Conservation (phyloP, 2,113 vertebrate species). For the human (Homo sapiens) region GRCh38 chr5:178438001-178438500, state of each 20-base stretch:
- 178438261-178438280: conserved; percentile 53
- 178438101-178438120: background rate
- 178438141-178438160: background rate
- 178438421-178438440: conserved; percentile 8
- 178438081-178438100: background rate
- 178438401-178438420: conserved; percentile 66
- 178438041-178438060: background rate
- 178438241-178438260: conserved; percentile 23
- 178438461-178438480: background rate
- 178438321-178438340: conserved; percentile 53
- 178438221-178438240: background rate
- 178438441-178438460: background rate
- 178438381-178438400: conserved; percentile 76
- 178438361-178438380: conserved; percentile 77
- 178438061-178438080: background rate
- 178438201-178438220: conserved; percentile 39
- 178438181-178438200: background rate
- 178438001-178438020: background rate
- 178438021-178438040: background rate
- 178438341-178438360: conserved; percentile 65
- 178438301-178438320: conserved; percentile 63
- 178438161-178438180: background rate
- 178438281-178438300: conserved; percentile 33
- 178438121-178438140: background rate
- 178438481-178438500: background rate